A percentile compares a stretch with the other conserved stretches of the same genome.
Evolutionary conservation across 2,888 invertebrate genomes (phyloP).

Genomic region (Rhorus exstirpatorius): DNA sequence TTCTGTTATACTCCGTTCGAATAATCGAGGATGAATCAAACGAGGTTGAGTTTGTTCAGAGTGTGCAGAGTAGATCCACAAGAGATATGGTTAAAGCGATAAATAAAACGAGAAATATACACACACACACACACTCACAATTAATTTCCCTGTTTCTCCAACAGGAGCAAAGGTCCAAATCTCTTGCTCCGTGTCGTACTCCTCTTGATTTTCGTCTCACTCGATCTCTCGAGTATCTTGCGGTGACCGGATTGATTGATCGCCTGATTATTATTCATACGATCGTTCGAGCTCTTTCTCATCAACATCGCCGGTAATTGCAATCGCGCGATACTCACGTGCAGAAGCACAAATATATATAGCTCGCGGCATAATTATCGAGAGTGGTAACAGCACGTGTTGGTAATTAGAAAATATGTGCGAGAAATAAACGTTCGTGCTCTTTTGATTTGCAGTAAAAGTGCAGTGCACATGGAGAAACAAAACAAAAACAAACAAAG

Average conservation of each 20-base stretch:
- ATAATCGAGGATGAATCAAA: slow-evolving; percentile 2
- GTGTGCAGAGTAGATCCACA: slow-evolving; percentile 16
- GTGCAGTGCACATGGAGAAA: slow-evolving; percentile 3
- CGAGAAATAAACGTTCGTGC: slow-evolving; percentile 30
- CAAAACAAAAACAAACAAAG: slow-evolving; percentile 22
- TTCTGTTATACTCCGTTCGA: slow-evolving; percentile 3
- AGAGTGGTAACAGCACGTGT: slow-evolving; percentile 52
- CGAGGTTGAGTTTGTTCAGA: slow-evolving; percentile 40
- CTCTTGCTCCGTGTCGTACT: neutral
- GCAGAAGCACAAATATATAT: slow-evolving; percentile 16
- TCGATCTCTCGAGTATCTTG: slow-evolving; percentile 24
- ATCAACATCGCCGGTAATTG: slow-evolving; percentile 35
- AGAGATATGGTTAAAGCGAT: slow-evolving; percentile 30
- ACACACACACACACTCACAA: slow-evolving; percentile 26
- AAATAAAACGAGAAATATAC: slow-evolving; percentile 27
- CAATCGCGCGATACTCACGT: slow-evolving; percentile 29
- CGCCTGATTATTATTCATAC: slow-evolving; percentile 58
- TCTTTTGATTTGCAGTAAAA: slow-evolving; percentile 43
- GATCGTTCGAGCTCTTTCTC: slow-evolving; percentile 56
- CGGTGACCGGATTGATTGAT: slow-evolving; percentile 58
- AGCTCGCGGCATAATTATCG: slow-evolving; percentile 46
- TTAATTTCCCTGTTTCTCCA: slow-evolving; percentile 52
- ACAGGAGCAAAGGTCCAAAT: slow-evolving; percentile 41
- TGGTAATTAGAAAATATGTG: slow-evolving; percentile 62
- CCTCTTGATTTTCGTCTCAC: slow-evolving; percentile 9